Evolutionary conservation across 2,113 vertebrate genomes (phyloP).

Genomic region (Oryzias curvinotus): DNA sequence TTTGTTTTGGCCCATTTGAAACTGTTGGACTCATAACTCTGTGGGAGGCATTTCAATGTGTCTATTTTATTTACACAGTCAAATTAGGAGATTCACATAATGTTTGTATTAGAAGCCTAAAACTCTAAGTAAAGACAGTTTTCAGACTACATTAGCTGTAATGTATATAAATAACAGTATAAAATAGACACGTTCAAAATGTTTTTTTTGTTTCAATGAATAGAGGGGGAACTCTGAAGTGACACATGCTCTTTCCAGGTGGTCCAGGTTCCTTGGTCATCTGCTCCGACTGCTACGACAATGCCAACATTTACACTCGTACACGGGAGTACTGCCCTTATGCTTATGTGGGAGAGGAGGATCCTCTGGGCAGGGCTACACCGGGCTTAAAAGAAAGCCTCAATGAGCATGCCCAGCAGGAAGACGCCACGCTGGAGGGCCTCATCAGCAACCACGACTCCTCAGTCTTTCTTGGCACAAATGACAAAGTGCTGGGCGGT

Average conservation of each 20-base stretch:
- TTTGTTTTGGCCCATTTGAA: background rate
- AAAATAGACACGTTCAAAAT: no score
- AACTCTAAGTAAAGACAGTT: no score
- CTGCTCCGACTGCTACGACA: slow-evolving; percentile 97
- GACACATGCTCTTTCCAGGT: slow-evolving; percentile 39
- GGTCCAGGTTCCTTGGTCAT: slow-evolving; percentile 82
- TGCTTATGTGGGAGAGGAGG: slow-evolving; percentile 86
- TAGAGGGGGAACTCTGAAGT: background rate
- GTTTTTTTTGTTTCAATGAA: no score
- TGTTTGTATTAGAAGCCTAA: no score
- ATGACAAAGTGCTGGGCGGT: slow-evolving; percentile 74
- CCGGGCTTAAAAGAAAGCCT: slow-evolving; percentile 65
- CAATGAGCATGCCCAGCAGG: slow-evolving; percentile 59
- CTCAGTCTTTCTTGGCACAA: slow-evolving; percentile 75
- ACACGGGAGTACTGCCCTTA: slow-evolving; percentile 92
- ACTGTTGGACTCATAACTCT: background rate
- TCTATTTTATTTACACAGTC: no score
- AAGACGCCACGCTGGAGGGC: slow-evolving; percentile 70
- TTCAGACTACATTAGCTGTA: no score
- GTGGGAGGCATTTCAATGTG: no score
- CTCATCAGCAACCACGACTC: slow-evolving; percentile 76
- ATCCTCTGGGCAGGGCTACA: slow-evolving; percentile 80
- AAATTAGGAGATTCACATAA: no score
- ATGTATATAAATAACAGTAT: no score
- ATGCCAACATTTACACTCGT: slow-evolving; percentile 92